These are phyloP conservation scores for Calliopum simillimum DNA, from an alignment of 2,888 invertebrate species.

Conservation along the genomic window DNA sequence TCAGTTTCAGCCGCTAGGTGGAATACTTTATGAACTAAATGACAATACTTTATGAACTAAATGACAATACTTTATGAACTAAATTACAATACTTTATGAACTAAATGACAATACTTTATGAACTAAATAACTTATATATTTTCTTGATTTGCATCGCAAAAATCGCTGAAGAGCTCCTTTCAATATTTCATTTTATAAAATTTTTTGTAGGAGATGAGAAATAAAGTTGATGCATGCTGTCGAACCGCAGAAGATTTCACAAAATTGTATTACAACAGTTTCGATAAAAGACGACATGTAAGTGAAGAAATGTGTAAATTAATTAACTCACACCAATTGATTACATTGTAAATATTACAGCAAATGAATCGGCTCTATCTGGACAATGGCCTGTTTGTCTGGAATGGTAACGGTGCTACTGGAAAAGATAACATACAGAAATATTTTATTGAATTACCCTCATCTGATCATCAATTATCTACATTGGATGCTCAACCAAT, in stretches of 20 bases:
- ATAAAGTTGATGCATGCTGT: conserved; percentile 83
- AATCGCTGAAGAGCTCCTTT: no score
- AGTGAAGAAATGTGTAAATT: conserved; percentile 52
- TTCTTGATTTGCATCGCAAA: no score
- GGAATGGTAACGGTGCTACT: conserved; percentile 90
- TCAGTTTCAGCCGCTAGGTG: no score
- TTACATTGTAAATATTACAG: conserved; percentile 63
- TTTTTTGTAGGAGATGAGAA: conserved; percentile 70
- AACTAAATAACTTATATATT: no score
- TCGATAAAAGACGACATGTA: conserved; percentile 88
- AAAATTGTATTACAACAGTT: conserved; percentile 87
- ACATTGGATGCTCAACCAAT: conserved; percentile 92
- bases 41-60: no score
- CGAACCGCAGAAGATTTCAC: conserved; percentile 90
- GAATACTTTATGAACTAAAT: no score
- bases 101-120: no score
- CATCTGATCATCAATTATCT: conserved; percentile 80
- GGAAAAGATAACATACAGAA: conserved; percentile 87
- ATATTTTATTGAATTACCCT: conserved; percentile 85
- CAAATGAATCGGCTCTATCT: conserved; percentile 84
- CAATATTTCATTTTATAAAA: no score
- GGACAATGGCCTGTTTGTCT: conserved; percentile 85
- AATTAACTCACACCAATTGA: neutral
- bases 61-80: no score
- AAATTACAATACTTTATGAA: no score